A percentile compares a stretch with the other conserved stretches of the same genome.
These are phyloP conservation scores for Brachycybe producta DNA, from an alignment of 2,888 invertebrate species.

Conservation along the genomic window DNA sequence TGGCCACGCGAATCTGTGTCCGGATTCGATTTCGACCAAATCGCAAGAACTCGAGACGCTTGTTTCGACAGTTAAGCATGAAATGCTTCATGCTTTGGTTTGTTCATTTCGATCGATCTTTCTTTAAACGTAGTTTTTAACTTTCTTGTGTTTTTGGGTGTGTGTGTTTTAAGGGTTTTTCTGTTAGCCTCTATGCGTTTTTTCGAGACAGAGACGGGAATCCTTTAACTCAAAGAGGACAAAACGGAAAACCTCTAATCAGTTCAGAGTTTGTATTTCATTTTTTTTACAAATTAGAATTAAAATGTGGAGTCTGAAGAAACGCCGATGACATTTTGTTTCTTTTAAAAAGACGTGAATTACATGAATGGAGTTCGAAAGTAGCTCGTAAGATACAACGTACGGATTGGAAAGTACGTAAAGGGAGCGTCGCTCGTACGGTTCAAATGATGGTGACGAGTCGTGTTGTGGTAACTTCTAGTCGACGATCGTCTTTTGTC, in stretches of 20 bases:
- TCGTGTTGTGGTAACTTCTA: conserved; percentile 48
- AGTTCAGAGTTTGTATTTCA: not conserved
- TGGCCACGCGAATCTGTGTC: conserved; percentile 97
- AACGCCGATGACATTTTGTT: conserved; percentile 9
- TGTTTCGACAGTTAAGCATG: conserved; percentile 93
- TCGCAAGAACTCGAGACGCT: conserved; percentile 80
- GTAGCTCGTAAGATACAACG: conserved; percentile 65
- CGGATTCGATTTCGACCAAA: conserved; percentile 80
- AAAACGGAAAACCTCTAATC: conserved; percentile 67
- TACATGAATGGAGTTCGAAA: conserved; percentile 59
- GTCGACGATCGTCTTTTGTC: too few relatives aligned
- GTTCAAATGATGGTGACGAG: conserved; percentile 86
- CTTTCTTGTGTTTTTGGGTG: not conserved
- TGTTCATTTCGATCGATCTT: conserved; percentile 21
- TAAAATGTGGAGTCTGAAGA: not conserved
- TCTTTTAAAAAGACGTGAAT: not conserved
- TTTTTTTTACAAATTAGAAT: not conserved
- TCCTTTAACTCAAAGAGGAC: conserved; percentile 66
- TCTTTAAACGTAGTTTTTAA: conserved; percentile 11
- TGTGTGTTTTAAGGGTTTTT: conserved; percentile 55
- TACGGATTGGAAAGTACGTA: conserved; percentile 61
- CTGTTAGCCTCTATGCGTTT: conserved; percentile 91
- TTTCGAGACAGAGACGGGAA: conserved; percentile 80
- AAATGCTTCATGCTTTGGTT: conserved; percentile 84
- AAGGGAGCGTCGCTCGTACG: conserved; percentile 56